Evolutionary conservation across 1,140 invertebrate genomes (phyloP), one percentile per base, ranked within the genome.

Genomic region (Rhagoletis zephyria): DNA sequence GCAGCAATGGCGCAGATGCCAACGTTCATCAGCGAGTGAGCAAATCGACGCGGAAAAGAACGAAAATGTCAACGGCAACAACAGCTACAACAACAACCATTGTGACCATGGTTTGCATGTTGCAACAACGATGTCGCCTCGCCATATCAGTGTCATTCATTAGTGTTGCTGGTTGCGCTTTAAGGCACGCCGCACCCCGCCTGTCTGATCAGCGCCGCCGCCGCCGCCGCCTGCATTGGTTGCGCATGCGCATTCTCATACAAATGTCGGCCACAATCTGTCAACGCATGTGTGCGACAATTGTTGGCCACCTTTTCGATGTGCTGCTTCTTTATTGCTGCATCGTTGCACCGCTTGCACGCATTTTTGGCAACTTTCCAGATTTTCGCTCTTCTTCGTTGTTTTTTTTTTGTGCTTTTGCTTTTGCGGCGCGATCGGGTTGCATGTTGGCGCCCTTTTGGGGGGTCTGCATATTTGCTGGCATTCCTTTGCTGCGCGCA

Each of bases 131-230:
- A 81, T 19, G 74, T 30, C 48, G 74, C 74, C 5, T 81, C 16
- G 48, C 74, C 74, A 81, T 81, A 81, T 81, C 74, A 81, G 74
- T 81, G 74, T 81, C 74, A 81, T 81, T 81, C 74, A 81, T 81
- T 81, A 81, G 48, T 48, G 48, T 81, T 56, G 12, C 48, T 51
- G n/a, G 16, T 81, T 81, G 74, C 74, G 74, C 74, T 9, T 81
- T 81, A 81, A 6, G 12, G 14, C 70, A 16, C 70, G 16, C 14
- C 12, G 51, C 3, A 59, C 48, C 4, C 45, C 16, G 30, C 16
- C 70, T 4, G 16, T 4, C 10, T 14, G 61, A 10, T 48, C 3
- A 10, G n/a, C 10, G 42, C 67, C 6, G 64, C n/a, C 30, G 12
- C 61, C 61, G 61, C 12, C 9, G 4, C 12, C 0, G 61, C 10